phyloP scores from a whole-genome alignment of 2,113 vertebrate genomes.

The Myrmecophaga tridactyla region DNA sequence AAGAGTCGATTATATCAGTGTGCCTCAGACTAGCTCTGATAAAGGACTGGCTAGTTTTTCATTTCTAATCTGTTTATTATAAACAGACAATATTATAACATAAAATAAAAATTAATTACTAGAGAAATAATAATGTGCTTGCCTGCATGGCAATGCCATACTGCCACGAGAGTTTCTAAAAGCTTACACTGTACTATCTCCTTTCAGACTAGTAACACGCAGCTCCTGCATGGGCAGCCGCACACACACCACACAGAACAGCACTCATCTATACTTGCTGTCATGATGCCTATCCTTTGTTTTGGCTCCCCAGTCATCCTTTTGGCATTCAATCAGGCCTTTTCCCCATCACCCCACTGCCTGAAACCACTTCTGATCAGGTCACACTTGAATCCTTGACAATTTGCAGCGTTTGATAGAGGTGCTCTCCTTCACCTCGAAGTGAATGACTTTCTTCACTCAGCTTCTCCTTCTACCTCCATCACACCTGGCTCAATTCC shows the following conservation, averaged over 20 bases:
- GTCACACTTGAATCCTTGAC: neutral
- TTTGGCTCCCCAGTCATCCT: too few species aligned
- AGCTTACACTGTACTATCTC: neutral
- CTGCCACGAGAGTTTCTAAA: neutral
- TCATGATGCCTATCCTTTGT: neutral
- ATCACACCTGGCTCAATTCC: neutral
- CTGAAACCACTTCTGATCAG: neutral
- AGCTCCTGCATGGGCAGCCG: too few species aligned
- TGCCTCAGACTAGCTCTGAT: neutral
- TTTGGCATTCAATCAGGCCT: too few species aligned
- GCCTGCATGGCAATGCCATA: neutral
- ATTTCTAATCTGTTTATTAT: neutral
- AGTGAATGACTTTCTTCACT: neutral
- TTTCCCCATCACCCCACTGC: too few species aligned
- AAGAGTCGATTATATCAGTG: neutral
- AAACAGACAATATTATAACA: neutral
- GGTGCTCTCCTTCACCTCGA: neutral
- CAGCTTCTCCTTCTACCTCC: neutral
- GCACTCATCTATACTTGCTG: neutral
- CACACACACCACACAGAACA: accelerated
- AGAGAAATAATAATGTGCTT: neutral
- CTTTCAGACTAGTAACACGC: neutral
- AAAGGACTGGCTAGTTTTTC: neutral
- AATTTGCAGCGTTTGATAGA: neutral
- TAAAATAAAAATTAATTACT: neutral